phyloP scores from a whole-genome alignment of 2,113 vertebrate species.

The Sander vitreus region DNA sequence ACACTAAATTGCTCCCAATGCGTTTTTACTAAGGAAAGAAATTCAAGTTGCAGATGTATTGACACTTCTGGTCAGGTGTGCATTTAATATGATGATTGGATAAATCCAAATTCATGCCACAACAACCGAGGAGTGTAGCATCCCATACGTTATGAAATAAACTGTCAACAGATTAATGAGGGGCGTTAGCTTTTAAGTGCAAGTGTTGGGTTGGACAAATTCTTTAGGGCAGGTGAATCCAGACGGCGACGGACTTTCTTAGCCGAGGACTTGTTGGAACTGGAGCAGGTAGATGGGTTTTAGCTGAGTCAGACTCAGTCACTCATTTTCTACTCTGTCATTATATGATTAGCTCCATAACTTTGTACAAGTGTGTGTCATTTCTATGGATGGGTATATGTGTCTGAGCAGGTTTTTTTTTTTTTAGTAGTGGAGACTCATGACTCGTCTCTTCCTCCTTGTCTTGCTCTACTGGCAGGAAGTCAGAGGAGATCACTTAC shows the following conservation, averaged over 20 bases:
- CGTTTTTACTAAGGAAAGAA: background rate
- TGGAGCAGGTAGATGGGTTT: constrained; percentile 40
- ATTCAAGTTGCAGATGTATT: background rate
- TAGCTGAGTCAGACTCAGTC: constrained; percentile 55
- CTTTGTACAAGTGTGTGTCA: constrained; percentile 11
- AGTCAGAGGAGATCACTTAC: background rate
- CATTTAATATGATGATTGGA: background rate
- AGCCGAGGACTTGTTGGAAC: constrained; percentile 49
- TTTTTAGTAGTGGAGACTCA: background rate
- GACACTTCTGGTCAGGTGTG: background rate
- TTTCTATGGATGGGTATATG: constrained; percentile 11
- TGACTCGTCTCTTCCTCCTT: background rate
- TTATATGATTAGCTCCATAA: constrained; percentile 50
- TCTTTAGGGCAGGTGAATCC: background rate
- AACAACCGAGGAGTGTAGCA: background rate
- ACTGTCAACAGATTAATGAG: background rate
- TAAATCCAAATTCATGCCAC: background rate
- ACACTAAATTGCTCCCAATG: background rate
- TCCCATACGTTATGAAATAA: background rate
- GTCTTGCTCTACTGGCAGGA: background rate
- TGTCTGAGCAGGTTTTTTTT: constrained; percentile 47
- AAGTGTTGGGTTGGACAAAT: background rate
- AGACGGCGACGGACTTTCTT: background rate
- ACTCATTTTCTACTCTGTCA: constrained; percentile 43
- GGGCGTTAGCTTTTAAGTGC: background rate